phyloP scores from a whole-genome alignment of 2,888 invertebrate genomes.

The Coenonympha arcania region DNA sequence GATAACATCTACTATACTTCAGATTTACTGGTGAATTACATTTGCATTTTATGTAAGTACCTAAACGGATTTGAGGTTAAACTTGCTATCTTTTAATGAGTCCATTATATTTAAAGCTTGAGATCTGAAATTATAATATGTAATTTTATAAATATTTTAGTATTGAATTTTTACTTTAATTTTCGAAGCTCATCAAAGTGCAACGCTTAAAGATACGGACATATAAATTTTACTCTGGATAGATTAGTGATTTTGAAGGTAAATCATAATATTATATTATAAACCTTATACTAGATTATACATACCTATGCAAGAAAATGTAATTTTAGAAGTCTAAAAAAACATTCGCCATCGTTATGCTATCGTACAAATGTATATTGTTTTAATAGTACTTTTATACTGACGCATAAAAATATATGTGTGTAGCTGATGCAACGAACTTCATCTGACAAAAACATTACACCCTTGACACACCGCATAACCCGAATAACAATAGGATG shows the following conservation, averaged over 20 bases:
- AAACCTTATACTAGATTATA: no score
- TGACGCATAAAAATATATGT: not conserved
- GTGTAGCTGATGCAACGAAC: conserved; percentile 40
- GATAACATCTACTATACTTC: conserved; percentile 47
- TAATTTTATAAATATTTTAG: not conserved
- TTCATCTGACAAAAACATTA: conserved; percentile 62
- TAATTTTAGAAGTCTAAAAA: no score
- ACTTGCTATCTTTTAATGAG: not conserved
- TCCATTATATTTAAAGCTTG: conserved; percentile 4
- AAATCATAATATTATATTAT: no score
- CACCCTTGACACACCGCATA: conserved; percentile 73
- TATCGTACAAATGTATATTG: no score
- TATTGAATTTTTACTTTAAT: no score
- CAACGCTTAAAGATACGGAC: no score
- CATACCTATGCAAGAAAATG: no score
- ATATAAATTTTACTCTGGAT: no score
- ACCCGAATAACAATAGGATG: conserved; percentile 72
- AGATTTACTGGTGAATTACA: conserved; percentile 13
- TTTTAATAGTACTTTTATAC: not conserved
- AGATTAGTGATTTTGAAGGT: no score
- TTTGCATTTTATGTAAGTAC: conserved; percentile 5
- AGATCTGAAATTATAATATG: not conserved
- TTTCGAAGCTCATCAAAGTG: no score
- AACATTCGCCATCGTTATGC: no score
- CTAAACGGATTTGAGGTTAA: not conserved